These are phyloP conservation scores for Lordiphosa mommai DNA, from an alignment of 1,140 invertebrate species.

Conservation along the genomic window DNA sequence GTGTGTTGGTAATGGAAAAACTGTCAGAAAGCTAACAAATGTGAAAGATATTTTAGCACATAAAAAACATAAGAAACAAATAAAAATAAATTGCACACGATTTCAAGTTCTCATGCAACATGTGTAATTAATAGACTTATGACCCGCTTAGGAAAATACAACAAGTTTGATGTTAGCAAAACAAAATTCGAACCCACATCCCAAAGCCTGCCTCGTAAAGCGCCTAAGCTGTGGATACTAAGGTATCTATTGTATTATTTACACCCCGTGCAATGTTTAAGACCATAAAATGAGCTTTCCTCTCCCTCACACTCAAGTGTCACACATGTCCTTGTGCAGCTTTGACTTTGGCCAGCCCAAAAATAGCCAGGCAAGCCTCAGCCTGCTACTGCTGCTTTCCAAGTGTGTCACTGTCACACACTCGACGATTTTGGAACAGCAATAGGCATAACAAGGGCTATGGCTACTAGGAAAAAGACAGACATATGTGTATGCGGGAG, in stretches of 20 bases:
- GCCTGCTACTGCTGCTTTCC: slow-evolving; percentile 14
- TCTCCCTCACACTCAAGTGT: slow-evolving; percentile 34
- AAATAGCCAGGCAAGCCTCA: slow-evolving; percentile 48
- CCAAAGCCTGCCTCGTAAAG: slow-evolving; percentile 45
- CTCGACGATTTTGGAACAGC: slow-evolving; percentile 57
- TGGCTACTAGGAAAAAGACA: slow-evolving; percentile 5
- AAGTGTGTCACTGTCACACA: slow-evolving; percentile 75
- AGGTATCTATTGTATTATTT: slow-evolving; percentile 76
- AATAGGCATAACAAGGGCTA: slow-evolving; percentile 26
- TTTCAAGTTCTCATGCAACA: slow-evolving; percentile 63
- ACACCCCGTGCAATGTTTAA: slow-evolving; percentile 19
- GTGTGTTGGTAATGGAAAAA: slow-evolving; percentile 22
- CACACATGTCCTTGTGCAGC: slow-evolving; percentile 70
- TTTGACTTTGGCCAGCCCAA: slow-evolving; percentile 60
- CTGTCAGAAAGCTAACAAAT: slow-evolving; percentile 36
- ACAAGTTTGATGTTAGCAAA: background rate
- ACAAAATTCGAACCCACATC: slow-evolving; percentile 16
- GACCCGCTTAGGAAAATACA: background rate
- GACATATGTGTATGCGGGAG: background rate
- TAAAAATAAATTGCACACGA: slow-evolving; percentile 70
- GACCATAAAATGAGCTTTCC: slow-evolving; percentile 38
- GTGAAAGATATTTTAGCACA: slow-evolving; percentile 29
- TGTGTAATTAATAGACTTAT: slow-evolving; percentile 72
- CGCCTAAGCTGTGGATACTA: slow-evolving; percentile 35
- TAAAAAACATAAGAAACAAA: slow-evolving; percentile 28